Evolutionary conservation across 1,140 invertebrate species (phyloP).

Genomic region (Macrostomum lignano): DNA sequence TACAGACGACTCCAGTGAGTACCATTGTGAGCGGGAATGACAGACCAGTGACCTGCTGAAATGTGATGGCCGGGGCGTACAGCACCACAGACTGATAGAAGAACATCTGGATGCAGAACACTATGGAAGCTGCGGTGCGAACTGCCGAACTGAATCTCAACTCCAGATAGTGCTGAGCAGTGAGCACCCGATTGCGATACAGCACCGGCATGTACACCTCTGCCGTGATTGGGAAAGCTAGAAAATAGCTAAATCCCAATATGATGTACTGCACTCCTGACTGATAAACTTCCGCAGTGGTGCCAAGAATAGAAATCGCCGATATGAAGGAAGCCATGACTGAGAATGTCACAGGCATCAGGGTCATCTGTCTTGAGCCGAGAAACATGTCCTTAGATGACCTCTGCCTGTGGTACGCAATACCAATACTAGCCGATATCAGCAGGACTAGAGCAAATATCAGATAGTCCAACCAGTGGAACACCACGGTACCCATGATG

Average conservation of each 20-base stretch:
- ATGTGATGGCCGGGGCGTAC: slow-evolving; percentile 2
- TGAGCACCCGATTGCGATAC: slow-evolving; percentile 8
- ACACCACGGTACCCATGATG: too few species aligned
- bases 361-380: slow-evolving; percentile 9
- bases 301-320: slow-evolving; percentile 7
- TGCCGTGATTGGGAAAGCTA: slow-evolving; percentile 7
- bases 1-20: slow-evolving; percentile 46
- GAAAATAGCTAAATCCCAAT: slow-evolving; percentile 37
- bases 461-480: slow-evolving; percentile 17
- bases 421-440: slow-evolving; percentile 16
- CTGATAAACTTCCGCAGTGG: slow-evolving; percentile 6
- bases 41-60: slow-evolving; percentile 44
- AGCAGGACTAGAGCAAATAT: slow-evolving; percentile 17
- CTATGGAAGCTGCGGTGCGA: not conserved
- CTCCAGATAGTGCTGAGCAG: slow-evolving; percentile 3
- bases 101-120: slow-evolving; percentile 1
- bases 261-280: slow-evolving; percentile 17
- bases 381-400: slow-evolving; percentile 9
- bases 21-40: slow-evolving; percentile 42
- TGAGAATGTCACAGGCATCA: slow-evolving; percentile 10
- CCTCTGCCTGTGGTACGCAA: slow-evolving; percentile 13
- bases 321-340: slow-evolving; percentile 10
- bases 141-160: not conserved
- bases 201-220: slow-evolving; percentile 9
- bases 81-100: slow-evolving; percentile 1